Percentiles rank a stretch among this genome's conserved stretches.
phyloP scores from a whole-genome alignment of 1,140 invertebrate genomes.

The Euborellia annulipes region DNA sequence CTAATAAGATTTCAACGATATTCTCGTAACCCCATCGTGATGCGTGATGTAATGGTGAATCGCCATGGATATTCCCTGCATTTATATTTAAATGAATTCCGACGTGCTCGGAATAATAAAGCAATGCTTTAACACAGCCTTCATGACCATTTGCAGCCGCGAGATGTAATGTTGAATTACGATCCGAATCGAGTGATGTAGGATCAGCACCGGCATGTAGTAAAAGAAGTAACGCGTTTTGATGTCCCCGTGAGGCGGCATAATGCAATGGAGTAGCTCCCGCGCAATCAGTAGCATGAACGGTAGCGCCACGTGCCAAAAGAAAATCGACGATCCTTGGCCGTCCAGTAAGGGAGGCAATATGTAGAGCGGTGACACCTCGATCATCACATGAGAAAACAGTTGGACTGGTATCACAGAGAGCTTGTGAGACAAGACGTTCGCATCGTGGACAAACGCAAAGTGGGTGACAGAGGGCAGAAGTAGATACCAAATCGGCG shows the following conservation, averaged over 20 bases:
- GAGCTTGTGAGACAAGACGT: slow-evolving; percentile 33
- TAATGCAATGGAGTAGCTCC: slow-evolving; percentile 58
- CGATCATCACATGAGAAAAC: slow-evolving; percentile 45
- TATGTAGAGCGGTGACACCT: slow-evolving; percentile 55
- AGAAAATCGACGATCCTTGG: slow-evolving; percentile 53
- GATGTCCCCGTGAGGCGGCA: slow-evolving; percentile 54
- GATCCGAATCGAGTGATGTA: slow-evolving; percentile 43
- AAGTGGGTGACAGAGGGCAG: slow-evolving; percentile 47
- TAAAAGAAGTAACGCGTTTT: slow-evolving; percentile 56
- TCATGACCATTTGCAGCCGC: slow-evolving; percentile 58
- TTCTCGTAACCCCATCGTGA: slow-evolving; percentile 63
- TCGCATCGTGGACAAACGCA: slow-evolving; percentile 63
- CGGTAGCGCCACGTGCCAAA: slow-evolving; percentile 39
- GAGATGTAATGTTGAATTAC: slow-evolving; percentile 61
- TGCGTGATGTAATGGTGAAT: slow-evolving; percentile 61
- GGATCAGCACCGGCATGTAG: slow-evolving; percentile 44
- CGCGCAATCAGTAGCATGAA: slow-evolving; percentile 48
- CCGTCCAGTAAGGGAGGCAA: slow-evolving; percentile 54
- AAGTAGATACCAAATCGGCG: no score
- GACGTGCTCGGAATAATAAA: slow-evolving; percentile 58
- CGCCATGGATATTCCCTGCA: slow-evolving; percentile 48
- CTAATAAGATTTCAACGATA: slow-evolving; percentile 52
- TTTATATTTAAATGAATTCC: slow-evolving; percentile 42
- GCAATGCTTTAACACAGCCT: slow-evolving; percentile 64
- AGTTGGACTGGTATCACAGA: slow-evolving; percentile 36